These are phyloP conservation scores for Thecocarcelia acutangulata DNA, from an alignment of 2,888 invertebrate genomes.

Conservation along the genomic window DNA sequence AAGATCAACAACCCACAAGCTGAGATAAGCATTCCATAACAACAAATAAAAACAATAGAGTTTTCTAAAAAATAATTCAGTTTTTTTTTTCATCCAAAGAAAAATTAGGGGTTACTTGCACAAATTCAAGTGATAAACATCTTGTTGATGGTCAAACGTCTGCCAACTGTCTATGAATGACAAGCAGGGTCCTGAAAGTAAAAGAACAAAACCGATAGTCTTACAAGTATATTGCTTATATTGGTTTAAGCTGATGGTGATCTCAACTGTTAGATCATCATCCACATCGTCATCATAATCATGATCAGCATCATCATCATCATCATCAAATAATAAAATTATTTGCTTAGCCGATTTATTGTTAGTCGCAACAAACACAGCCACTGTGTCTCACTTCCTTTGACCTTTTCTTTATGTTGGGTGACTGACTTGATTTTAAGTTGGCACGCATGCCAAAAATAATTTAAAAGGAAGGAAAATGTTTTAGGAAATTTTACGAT, in stretches of 20 bases:
- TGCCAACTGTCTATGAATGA: conserved; percentile 52
- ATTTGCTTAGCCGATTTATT: background rate
- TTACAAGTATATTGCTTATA: background rate
- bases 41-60: conserved; percentile 55
- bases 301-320: background rate
- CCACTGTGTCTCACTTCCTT: conserved; percentile 26
- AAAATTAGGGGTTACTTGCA: conserved; percentile 53
- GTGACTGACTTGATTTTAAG: conserved; percentile 45
- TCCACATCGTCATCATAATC: background rate
- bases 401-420: conserved; percentile 24
- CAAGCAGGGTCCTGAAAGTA: conserved; percentile 3
- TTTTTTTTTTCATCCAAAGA: background rate
- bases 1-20: conserved; percentile 73
- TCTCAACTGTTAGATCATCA: conserved; percentile 53
- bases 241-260: conserved; percentile 20
- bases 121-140: conserved; percentile 64
- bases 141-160: conserved; percentile 66
- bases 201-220: conserved; percentile 4
- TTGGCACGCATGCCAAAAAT: conserved; percentile 56
- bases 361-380: background rate
- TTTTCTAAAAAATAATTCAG: conserved; percentile 37
- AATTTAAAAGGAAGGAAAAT: conserved; percentile 1
- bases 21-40: conserved; percentile 69
- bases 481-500: conserved; percentile 27
- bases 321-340: conserved; percentile 25